These are phyloP conservation scores for Macrophya annulata DNA, from an alignment of 2,888 invertebrate species.

Conservation along the genomic window DNA sequence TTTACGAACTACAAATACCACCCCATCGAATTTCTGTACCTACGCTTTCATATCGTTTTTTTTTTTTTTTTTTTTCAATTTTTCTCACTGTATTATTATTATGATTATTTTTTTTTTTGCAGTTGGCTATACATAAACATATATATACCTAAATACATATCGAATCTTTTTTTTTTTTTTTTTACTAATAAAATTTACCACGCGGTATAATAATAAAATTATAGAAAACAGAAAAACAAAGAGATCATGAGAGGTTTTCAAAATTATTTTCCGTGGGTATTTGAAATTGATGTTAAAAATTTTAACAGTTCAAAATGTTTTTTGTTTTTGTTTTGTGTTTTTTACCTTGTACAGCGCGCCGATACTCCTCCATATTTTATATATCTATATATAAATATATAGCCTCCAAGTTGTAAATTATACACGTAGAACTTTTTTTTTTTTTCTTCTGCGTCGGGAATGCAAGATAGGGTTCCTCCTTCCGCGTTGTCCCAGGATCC, in stretches of 20 bases:
- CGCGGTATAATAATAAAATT: neutral
- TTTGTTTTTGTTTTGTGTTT: neutral
- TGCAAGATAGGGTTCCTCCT: neutral
- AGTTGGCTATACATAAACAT: neutral
- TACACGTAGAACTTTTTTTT: neutral
- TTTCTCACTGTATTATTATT: neutral
- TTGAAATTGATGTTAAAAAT: neutral
- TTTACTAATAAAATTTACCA: too few species aligned
- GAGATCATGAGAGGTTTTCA: neutral
- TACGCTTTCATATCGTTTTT: neutral
- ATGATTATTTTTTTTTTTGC: neutral
- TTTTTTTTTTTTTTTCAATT: neutral
- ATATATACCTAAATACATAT: neutral
- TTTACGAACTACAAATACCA: conserved; percentile 4
- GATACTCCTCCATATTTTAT: conserved; percentile 35
- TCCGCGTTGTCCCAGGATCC: neutral
- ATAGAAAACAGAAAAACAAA: neutral
- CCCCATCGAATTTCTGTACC: neutral
- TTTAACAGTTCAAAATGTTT: neutral
- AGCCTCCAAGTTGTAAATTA: neutral
- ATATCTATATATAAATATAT: neutral
- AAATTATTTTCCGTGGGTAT: neutral
- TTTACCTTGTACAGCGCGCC: conserved; percentile 40
- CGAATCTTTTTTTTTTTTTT: neutral
- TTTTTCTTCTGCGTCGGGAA: neutral